Evolutionary conservation across 2,113 vertebrate species (phyloP), one percentile per base, ranked within the genome.

Genomic region (Oplegnathus fasciatus): DNA sequence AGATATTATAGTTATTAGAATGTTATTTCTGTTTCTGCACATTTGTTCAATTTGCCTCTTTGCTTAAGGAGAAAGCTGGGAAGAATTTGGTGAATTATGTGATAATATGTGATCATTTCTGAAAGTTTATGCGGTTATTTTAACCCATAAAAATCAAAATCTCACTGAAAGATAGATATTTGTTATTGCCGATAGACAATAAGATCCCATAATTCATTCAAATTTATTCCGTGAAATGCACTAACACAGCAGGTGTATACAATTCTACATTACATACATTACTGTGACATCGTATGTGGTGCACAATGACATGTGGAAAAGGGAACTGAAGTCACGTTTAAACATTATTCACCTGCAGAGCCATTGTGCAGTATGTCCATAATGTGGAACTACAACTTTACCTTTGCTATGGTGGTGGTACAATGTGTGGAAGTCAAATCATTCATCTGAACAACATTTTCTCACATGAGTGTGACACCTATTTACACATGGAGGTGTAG

Each of bases 371-470:
- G 34, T 34, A 60, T 84, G 44, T 52, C n/a, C 11, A n/a, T 82
- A 86, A 92, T 82, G 73, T 81, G 83, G 86, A 93, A 94, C 86
- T 90, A 75, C 57, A 85, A 85, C 50, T 80, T 17, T 37, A 30
- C 2, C 18, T 77, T 70, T 65, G 42, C 18, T 62, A 17, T 74
- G n/a, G 26, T 78, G 48, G 26, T 72, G 62, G 44, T 58, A 40
- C 24, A 70, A 57, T 52, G 6, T 44, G 26, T 72, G 52, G 84
- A 94, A 91, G 89, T 85, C 13, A 18, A 28, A 62, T 0, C 3
- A 9, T 73, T 50, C 24, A 70, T 42, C 5, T 58, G 40, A 86
- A 85, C 26, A 62, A 13, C 80, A 34, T 70, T 85, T 73, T 70
- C 60, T 71, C 75, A 86, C n/a, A 76, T 26, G 30, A 61, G 22